phyloP scores from a whole-genome alignment of 2,888 invertebrate species.

The Philereme vetulata region DNA sequence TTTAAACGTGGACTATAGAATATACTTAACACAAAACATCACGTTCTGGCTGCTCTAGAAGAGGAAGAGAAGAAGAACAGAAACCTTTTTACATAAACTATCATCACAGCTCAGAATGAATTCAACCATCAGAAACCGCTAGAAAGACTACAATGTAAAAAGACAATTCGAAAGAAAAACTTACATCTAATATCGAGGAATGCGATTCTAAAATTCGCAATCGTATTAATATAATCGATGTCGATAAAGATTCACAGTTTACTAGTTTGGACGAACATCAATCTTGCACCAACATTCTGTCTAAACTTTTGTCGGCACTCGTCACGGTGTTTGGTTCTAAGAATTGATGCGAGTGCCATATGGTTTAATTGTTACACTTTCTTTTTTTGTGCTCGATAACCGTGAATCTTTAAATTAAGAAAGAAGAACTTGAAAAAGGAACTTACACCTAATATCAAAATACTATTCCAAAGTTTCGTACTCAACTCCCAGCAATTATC shows the following conservation, averaged over 20 bases:
- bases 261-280: conserved; percentile 4
- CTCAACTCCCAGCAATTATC: conserved; percentile 40
- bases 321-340: conserved; percentile 5
- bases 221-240: conserved; percentile 13
- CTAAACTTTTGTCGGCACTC: neutral
- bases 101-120: conserved; percentile 20
- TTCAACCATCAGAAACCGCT: conserved; percentile 18
- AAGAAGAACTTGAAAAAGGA: conserved; percentile 26
- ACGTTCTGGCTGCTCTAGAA: conserved; percentile 62
- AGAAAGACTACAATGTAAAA: conserved; percentile 23
- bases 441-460: conserved; percentile 37
- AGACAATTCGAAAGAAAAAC: conserved; percentile 17
- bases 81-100: conserved; percentile 36
- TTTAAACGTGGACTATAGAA: conserved; percentile 35
- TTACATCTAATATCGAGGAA: conserved; percentile 24
- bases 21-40: conserved; percentile 31
- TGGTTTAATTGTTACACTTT: neutral
- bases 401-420: conserved; percentile 24
- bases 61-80: conserved; percentile 59
- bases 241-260: conserved; percentile 6
- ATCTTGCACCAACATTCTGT: conserved; percentile 20
- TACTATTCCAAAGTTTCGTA: conserved; percentile 14
- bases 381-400: neutral
- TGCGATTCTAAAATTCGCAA: conserved; percentile 28
- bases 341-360: conserved; percentile 2